Evolutionary conservation across 2,113 vertebrate genomes (phyloP).

Genomic region (Hydrolagus affinis): DNA sequence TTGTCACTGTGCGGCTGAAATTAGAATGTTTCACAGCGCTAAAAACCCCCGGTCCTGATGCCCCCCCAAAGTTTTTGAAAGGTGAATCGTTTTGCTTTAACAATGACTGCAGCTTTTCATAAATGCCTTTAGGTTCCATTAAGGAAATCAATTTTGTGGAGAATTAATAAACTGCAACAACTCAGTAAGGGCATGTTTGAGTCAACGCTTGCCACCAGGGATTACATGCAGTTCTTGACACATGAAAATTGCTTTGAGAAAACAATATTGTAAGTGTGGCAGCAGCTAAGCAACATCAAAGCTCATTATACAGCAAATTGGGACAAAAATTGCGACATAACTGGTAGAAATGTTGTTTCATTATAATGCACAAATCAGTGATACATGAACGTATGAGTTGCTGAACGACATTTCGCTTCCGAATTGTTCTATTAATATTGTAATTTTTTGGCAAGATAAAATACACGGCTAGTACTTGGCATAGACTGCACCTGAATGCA

Average conservation of each 20-base stretch:
- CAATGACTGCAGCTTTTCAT: not conserved
- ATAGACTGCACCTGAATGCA: too few relatives aligned
- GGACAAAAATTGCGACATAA: not conserved
- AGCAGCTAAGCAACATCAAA: not conserved
- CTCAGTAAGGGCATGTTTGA: not conserved
- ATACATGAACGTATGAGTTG: too few relatives aligned
- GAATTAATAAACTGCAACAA: not conserved
- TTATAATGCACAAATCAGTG: too few relatives aligned
- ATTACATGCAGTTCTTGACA: not conserved
- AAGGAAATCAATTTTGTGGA: not conserved
- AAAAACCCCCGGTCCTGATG: too few relatives aligned
- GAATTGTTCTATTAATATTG: too few relatives aligned
- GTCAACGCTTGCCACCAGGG: not conserved
- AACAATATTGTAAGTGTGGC: not conserved
- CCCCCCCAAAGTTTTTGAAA: too few relatives aligned
- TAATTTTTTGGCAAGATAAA: too few relatives aligned
- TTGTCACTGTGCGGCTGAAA: too few relatives aligned
- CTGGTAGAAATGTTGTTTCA: not conserved
- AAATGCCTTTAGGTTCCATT: not conserved
- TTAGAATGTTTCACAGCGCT: too few relatives aligned
- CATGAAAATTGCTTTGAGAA: not conserved
- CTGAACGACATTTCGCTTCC: too few relatives aligned
- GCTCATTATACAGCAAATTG: not conserved
- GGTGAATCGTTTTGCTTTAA: not conserved
- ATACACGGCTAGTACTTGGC: too few relatives aligned